Evolutionary conservation across 1,140 invertebrate genomes (phyloP).

Genomic region (Eufriesea mexicana): DNA sequence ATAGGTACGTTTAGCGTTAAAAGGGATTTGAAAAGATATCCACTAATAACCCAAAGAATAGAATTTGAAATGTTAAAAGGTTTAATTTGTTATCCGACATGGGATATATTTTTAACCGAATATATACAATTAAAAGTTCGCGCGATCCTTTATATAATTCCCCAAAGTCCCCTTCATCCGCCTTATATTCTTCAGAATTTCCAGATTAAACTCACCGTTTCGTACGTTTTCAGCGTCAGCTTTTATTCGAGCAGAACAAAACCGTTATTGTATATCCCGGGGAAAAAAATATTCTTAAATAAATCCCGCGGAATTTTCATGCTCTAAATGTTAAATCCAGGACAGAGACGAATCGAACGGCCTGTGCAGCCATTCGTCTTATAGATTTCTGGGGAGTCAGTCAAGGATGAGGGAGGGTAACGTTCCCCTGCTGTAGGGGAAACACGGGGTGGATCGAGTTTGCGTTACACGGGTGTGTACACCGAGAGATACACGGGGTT

Average conservation of each 20-base stretch:
- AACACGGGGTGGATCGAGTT: background rate
- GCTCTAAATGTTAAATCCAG: conserved; percentile 1
- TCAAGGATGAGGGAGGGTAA: background rate
- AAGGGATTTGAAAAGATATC: no score
- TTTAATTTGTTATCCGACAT: no score
- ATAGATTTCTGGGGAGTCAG: conserved; percentile 23
- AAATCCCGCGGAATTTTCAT: background rate
- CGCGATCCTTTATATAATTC: background rate
- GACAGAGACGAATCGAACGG: background rate
- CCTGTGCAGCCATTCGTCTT: background rate
- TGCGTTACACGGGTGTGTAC: background rate
- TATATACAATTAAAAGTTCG: background rate
- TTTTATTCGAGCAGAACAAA: background rate
- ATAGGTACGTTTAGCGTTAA: no score
- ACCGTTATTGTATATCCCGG: background rate
- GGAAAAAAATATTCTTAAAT: no score
- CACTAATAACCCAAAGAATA: no score
- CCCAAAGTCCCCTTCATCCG: background rate
- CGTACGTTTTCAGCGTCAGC: no score
- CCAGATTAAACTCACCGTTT: background rate
- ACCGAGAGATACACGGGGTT: background rate
- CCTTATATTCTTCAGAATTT: background rate
- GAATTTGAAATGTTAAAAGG: no score
- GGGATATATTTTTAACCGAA: no score
- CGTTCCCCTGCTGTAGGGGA: background rate